Conservation (phyloP, 2,888 invertebrate genomes). For the Syritta pipiens region DNA sequence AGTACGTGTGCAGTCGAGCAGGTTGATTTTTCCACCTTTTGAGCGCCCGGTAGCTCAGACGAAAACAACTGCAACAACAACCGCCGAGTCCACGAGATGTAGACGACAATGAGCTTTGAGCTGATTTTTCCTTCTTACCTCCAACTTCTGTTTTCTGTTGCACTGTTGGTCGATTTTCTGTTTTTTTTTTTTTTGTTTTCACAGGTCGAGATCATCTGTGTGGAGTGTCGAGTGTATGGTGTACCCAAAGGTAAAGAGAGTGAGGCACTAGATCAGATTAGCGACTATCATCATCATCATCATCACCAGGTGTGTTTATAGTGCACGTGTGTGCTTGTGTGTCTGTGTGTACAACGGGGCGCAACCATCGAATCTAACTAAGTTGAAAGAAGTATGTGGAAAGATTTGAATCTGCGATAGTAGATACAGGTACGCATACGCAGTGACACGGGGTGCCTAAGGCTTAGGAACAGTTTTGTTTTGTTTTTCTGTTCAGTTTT, state of each 20-base stretch:
- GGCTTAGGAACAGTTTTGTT: slow-evolving; percentile 14
- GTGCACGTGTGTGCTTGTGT: slow-evolving; percentile 37
- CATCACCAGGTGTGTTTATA: slow-evolving; percentile 20
- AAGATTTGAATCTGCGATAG: slow-evolving; percentile 58
- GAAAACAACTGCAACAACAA: slow-evolving; percentile 17
- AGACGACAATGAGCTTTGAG: slow-evolving; percentile 52
- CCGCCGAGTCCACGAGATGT: too few species aligned
- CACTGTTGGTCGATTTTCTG: slow-evolving; percentile 38
- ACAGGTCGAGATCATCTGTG: slow-evolving; percentile 60
- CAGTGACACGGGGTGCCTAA: slow-evolving; percentile 48
- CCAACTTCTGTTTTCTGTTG: slow-evolving; percentile 23
- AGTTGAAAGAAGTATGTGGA: slow-evolving; percentile 64
- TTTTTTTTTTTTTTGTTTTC: too few species aligned
- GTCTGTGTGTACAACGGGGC: slow-evolving; percentile 23
- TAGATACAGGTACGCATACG: slow-evolving; percentile 58
- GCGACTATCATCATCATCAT: slow-evolving; percentile 57
- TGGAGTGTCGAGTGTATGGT: slow-evolving; percentile 8
- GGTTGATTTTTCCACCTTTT: slow-evolving; percentile 55
- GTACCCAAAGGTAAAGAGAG: slow-evolving; percentile 55
- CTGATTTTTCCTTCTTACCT: slow-evolving; percentile 51
- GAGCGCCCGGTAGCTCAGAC: slow-evolving; percentile 18
- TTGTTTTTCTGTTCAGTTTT: slow-evolving; percentile 1
- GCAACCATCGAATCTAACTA: slow-evolving; percentile 55
- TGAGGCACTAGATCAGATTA: slow-evolving; percentile 65
- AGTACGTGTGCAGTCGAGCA: slow-evolving; percentile 58